These are phyloP conservation scores for Streptopelia turtur DNA, from an alignment of 2,797 vertebrate genomes.

Conservation along the genomic window DNA sequence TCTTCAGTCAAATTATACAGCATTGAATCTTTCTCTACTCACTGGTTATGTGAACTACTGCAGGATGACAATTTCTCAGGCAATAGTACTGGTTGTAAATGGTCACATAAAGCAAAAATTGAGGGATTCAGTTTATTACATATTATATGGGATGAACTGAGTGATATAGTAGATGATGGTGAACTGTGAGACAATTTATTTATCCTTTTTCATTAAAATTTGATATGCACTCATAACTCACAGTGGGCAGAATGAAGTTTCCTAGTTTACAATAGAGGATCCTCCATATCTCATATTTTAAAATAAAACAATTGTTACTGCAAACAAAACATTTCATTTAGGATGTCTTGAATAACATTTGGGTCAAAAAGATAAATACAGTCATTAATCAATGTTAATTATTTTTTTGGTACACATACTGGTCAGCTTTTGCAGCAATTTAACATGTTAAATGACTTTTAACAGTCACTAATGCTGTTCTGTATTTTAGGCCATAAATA, in stretches of 20 bases:
- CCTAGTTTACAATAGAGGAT: constrained; percentile 31
- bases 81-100: constrained; percentile 55
- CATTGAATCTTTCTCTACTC: neutral
- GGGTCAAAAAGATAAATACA: neutral
- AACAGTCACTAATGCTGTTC: neutral
- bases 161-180: constrained; percentile 55
- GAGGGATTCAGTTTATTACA: constrained; percentile 65
- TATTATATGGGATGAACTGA: constrained; percentile 59
- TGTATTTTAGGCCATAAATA: neutral
- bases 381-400: constrained; percentile 38
- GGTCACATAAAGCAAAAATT: constrained; percentile 66
- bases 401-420: neutral
- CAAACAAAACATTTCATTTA: constrained; percentile 43
- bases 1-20: neutral
- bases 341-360: neutral
- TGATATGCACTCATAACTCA: constrained; percentile 63
- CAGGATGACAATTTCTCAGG: constrained; percentile 40
- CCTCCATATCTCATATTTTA: constrained; percentile 28
- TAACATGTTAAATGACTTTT: neutral
- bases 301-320: constrained; percentile 27
- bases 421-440: neutral
- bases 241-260: constrained; percentile 21
- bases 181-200: constrained; percentile 68
- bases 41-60: neutral
- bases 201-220: constrained; percentile 71